Evolutionary conservation across 2,113 vertebrate species (phyloP), one percentile per base, ranked within the genome.

Genomic region (Cyrtonyx montezumae): DNA sequence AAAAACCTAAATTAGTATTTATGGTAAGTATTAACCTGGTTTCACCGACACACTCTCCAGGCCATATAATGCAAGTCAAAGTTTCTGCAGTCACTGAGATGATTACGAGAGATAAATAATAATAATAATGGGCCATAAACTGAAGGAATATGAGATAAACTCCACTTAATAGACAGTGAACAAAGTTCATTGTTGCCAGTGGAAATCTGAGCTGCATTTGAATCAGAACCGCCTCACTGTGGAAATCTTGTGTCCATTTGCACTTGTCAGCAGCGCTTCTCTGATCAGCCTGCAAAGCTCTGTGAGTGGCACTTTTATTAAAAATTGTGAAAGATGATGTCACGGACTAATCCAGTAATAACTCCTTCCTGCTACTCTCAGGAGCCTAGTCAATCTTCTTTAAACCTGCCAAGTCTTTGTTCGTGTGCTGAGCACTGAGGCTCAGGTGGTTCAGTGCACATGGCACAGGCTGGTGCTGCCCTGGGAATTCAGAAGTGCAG

Each of bases 41-140:
- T 86, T 87, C 15, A 62, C n/a, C n/a, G 59, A 36, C 65, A 78
- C 45, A 40, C 21, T 34, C 83, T 74, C 81, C 55, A 90, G 55
- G 46, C 18, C 46, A 43, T 61, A 12, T 25, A 82, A 55, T 66
- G 10, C 26, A 69, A 58, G 49, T 89, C 80, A 93, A 79, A 91
- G 53, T 84, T 62, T 90, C 74, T 69, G 21, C 1, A 88, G 71
- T 76, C 69, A 71, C 56, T 78, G 55, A 17, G 32, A 32, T 61
- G 21, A 75, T 46, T 56, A 18, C 6, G 6, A 91, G 25, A 3
- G 9, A 88, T 91, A 80, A 92, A 85, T 40, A 40, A 40, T 40
- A 40, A 40, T 90, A 96, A 80, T 68, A 90, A 55, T 34, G 48
- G 68, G 66, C 42, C 87, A 88, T 91, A 91, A 95, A 94, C 8